Evolutionary conservation across 2,888 invertebrate species (phyloP), one percentile per base, ranked within the genome.

Genomic region (Pecten maximus): DNA sequence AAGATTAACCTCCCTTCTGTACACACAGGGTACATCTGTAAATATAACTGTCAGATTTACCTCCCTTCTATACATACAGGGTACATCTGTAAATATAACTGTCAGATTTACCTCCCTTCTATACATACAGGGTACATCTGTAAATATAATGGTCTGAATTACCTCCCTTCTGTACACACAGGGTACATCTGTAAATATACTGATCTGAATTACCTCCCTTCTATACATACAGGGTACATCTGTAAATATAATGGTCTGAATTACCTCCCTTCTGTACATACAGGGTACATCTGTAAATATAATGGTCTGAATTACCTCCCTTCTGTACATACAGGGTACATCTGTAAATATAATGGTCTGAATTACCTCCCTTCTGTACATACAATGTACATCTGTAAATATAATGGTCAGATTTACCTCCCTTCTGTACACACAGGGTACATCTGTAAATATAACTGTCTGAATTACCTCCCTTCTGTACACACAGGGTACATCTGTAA

Each of bases 101-200:
- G 23, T 19, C 12, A 19, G 50, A 19, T 2, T 54, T 10, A 19
- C 19, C 16, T 54, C 50, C 19, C 50, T 19, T n/a, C 19, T 4
- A 8, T 8, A 60, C 60, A 60, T 2, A 50, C 50, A 50, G 23
- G 16, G 54, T 54, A 23, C 23, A 54, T 48, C 44, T 44, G 44
- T 44, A 44, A 44, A 8, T 12, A 44, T 4, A 12, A n/a, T n/a
- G n/a, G n/a, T n/a, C n/a, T n/a, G n/a, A n/a, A n/a, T n/a, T n/a
- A n/a, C n/a, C n/a, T n/a, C n/a, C 97, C 97, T 0, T 96, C 91
- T 28, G 94, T 93, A 90, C 95, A 95, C 16, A 97, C 94, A 40
- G 96, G 96, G 89, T 96, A 91, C 15, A 96, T 93, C 96, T 96
- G 94, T 35, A 44, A 44, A 8, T 12, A 44, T n/a, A n/a, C n/a